phyloP scores from a whole-genome alignment of 2,113 vertebrate genomes.

The Elgaria multicarinata region DNA sequence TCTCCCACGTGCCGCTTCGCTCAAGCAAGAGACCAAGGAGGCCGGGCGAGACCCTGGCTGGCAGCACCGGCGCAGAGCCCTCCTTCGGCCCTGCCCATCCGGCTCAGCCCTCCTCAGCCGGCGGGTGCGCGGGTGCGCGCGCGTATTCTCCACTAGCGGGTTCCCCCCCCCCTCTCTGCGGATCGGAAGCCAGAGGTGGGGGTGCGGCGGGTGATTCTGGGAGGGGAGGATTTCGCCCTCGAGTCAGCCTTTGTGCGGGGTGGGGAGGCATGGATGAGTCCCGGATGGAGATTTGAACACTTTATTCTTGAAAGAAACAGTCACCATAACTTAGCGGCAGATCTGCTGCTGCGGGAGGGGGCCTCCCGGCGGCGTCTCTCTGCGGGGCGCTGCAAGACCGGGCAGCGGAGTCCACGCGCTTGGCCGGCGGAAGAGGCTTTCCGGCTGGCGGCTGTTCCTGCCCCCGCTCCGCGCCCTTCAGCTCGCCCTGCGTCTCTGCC shows the following conservation, averaged over 20 bases:
- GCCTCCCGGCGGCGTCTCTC: background rate
- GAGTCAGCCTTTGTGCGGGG: background rate
- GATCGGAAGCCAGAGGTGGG: background rate
- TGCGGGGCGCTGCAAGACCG: background rate
- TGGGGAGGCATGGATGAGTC: background rate
- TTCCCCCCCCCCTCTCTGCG: background rate
- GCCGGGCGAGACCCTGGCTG: background rate
- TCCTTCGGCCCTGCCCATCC: background rate
- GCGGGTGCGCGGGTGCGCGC: background rate
- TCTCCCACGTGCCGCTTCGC: too few species aligned
- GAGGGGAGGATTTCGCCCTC: background rate
- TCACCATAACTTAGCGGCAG: background rate
- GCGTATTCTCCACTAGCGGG: background rate
- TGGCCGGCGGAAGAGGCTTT: background rate
- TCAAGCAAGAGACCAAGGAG: background rate
- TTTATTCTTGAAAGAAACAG: background rate
- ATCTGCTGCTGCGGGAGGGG: accelerated
- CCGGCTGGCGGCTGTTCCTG: accelerated
- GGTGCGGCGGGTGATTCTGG: background rate
- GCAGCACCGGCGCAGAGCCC: background rate
- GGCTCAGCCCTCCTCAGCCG: background rate
- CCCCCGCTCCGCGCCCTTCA: too few species aligned
- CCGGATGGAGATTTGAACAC: too few species aligned
- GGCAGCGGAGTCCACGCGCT: background rate
- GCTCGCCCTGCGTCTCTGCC: background rate